Percentiles rank a stretch among this genome's conserved stretches.
Conservation (phyloP, 1,140 invertebrate genomes). For the Rhopalosiphum maidis region DNA sequence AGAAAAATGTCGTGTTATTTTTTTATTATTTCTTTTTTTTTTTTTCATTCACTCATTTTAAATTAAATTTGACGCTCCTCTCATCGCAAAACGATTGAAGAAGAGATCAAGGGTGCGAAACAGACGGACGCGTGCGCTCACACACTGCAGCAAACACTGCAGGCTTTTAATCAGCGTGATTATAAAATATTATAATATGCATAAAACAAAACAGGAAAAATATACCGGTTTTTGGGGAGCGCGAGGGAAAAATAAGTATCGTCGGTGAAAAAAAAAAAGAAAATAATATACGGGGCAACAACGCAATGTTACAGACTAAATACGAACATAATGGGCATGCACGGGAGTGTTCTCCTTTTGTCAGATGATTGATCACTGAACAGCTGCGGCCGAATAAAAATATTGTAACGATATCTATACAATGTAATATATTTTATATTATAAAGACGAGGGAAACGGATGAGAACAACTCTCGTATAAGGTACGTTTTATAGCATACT, state of each 20-base stretch:
- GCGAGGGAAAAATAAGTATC: slow-evolving; percentile 38
- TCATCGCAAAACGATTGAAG: not conserved
- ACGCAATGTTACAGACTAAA: slow-evolving; percentile 18
- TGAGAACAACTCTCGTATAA: not conserved
- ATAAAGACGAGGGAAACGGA: slow-evolving; percentile 47
- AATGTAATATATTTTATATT: slow-evolving; percentile 22
- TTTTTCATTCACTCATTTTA: slow-evolving; percentile 1
- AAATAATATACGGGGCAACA: slow-evolving; percentile 28
- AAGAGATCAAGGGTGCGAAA: not conserved
- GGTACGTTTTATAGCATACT: not conserved
- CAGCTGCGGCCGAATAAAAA: slow-evolving; percentile 54
- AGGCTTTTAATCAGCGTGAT: slow-evolving; percentile 33
- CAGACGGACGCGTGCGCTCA: not conserved
- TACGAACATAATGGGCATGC: slow-evolving; percentile 50
- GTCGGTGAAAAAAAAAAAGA: not conserved
- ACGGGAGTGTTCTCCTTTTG: slow-evolving; percentile 53
- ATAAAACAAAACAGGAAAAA: not conserved
- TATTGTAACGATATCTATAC: slow-evolving; percentile 57
- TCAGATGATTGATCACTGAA: slow-evolving; percentile 56
- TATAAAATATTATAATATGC: slow-evolving; percentile 35
- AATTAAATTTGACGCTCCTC: slow-evolving; percentile 14
- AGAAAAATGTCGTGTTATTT: not conserved
- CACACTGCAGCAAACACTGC: not conserved
- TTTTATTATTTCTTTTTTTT: not conserved
- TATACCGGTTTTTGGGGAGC: not conserved